Conservation (phyloP, 2,888 invertebrate genomes). For the Agrochola macilenta region DNA sequence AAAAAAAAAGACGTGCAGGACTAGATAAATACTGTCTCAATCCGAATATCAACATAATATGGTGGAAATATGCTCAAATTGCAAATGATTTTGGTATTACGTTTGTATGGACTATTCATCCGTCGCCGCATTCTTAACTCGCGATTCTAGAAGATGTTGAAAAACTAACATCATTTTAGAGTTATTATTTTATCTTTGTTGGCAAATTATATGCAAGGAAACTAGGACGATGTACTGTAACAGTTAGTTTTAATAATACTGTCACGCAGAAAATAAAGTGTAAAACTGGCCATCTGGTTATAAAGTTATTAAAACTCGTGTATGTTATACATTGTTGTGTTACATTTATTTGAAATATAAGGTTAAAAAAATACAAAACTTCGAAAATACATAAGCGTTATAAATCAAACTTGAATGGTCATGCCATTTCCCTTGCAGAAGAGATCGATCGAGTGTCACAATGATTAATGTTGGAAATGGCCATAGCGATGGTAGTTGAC, state of each 20-base stretch:
- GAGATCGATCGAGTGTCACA: slow-evolving; percentile 41
- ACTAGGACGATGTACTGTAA: slow-evolving; percentile 68
- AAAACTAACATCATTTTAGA: slow-evolving; percentile 58
- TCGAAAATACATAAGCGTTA: slow-evolving; percentile 24
- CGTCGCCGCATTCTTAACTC: too few relatives aligned
- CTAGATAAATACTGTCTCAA: too few relatives aligned
- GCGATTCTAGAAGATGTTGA: slow-evolving; percentile 53
- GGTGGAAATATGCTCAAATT: too few relatives aligned
- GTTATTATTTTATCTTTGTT: slow-evolving; percentile 44
- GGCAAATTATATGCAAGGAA: slow-evolving; percentile 67
- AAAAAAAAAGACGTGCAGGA: too few relatives aligned
- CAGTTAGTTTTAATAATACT: slow-evolving; percentile 65
- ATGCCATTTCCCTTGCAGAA: slow-evolving; percentile 33
- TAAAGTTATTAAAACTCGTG: slow-evolving; percentile 3
- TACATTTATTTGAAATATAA: neutral
- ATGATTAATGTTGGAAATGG: slow-evolving; percentile 39
- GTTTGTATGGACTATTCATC: too few relatives aligned
- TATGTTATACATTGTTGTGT: neutral
- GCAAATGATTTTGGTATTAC: too few relatives aligned
- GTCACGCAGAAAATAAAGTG: slow-evolving; percentile 28
- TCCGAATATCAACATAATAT: too few relatives aligned
- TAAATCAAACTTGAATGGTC: slow-evolving; percentile 6
- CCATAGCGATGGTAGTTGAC: slow-evolving; percentile 6
- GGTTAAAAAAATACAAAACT: neutral
- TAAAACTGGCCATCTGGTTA: neutral